phyloP scores from a whole-genome alignment of 2,888 invertebrate species.

The Gastracanthus pulcherrimus region DNA sequence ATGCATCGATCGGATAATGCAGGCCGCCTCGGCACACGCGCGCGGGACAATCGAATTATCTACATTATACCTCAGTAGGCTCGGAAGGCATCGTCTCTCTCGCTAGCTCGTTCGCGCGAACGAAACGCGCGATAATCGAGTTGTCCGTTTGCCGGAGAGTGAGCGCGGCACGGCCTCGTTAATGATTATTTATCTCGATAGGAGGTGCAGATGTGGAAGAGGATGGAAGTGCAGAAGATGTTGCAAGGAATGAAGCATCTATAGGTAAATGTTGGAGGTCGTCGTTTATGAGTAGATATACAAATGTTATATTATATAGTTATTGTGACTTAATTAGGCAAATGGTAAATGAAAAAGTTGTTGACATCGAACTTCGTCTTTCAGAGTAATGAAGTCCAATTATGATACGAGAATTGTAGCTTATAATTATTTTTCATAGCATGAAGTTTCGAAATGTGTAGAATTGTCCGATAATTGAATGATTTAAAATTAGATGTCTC shows the following conservation, averaged over 20 bases:
- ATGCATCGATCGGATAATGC: conserved; percentile 45
- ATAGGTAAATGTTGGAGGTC: neutral
- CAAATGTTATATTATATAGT: no score
- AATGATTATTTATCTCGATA: conserved; percentile 51
- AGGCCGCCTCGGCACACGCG: neutral
- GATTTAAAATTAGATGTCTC: no score
- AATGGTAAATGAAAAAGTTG: no score
- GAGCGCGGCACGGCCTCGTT: conserved; percentile 7
- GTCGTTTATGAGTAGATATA: no score
- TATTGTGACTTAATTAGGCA: no score
- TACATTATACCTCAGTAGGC: neutral
- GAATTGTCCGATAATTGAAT: no score
- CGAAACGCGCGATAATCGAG: conserved; percentile 45
- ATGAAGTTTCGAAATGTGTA: no score
- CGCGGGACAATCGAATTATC: conserved; percentile 28
- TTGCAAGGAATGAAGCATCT: neutral
- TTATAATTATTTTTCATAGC: no score
- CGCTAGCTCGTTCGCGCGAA: neutral
- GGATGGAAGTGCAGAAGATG: neutral
- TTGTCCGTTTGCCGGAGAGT: conserved; percentile 40
- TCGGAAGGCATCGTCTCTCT: neutral
- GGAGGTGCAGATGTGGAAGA: no score
- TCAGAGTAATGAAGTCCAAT: no score
- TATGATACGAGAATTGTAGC: no score
- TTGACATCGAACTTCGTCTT: no score